Evolutionary conservation across 2,888 invertebrate genomes (phyloP), one percentile per base, ranked within the genome.

Genomic region (Drosophila meridiana): DNA sequence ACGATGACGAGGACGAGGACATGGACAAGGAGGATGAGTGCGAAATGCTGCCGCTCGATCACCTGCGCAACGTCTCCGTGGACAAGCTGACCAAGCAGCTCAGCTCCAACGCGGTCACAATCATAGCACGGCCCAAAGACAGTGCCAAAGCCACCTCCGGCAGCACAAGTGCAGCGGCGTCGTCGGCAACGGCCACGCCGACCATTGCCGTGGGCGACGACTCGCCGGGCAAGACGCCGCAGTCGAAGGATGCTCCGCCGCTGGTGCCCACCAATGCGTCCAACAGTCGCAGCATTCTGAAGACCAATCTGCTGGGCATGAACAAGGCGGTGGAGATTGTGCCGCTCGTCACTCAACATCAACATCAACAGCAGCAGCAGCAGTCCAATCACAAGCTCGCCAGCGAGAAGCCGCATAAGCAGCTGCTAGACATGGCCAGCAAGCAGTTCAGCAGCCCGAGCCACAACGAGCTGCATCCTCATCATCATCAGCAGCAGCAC

Each of bases 21-120:
- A 75, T 80, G 0, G 40, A 58, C 7, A 58, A 67, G n/a, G 69
- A 61, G 5, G 78, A 66, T 2, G 36, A 69, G 11, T 26, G 42
- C 6, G 64, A 42, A 7, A 9, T 62, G 26, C 20, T 69, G 30
- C 63, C 68, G 2, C 32, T 77, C 45, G 80, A 75, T 38, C 78
- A 60, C 58, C 65, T 78, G 13, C 83, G 65, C 65, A 87, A 86
- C 47, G 78, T 87, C 28, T 92, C 92, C 9, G 92, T 93, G 4
- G 92, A 93, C 56, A 92, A 93, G 73, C 80, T 92, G 6, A 91
- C 92, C 38, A 90, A 92, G 66, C 92, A 92, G 63, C 76, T 92
- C 34, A 92, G 91, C 64, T 90, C 93, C 4, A 92, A 92, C 78
- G 92, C 93, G 14, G 92, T 93, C 0, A 93, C 93, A 6, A 93